Conservation (phyloP, 1,140 invertebrate genomes). For the Steinernema khuongi region DNA sequence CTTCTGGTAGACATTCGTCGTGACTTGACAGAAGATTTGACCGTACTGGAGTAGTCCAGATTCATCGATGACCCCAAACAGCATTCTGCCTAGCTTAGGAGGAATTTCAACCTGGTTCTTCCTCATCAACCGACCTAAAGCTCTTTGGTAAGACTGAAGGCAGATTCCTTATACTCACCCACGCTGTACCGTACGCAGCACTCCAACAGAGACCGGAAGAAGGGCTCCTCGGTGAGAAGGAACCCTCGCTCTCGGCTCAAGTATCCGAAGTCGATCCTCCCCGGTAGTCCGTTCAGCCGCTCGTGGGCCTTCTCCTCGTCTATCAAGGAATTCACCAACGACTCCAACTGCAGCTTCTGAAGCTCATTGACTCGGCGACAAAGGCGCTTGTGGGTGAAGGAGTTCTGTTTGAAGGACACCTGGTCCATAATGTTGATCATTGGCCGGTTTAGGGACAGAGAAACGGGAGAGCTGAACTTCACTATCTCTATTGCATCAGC, state of each 20-base stretch:
- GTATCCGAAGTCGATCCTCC: slow-evolving; percentile 39
- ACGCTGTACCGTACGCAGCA: slow-evolving; percentile 29
- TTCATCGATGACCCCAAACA: slow-evolving; percentile 54
- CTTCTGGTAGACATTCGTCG: slow-evolving; percentile 24
- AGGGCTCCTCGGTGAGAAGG: slow-evolving; percentile 45
- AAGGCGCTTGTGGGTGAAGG: slow-evolving; percentile 27
- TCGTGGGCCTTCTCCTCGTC: neutral
- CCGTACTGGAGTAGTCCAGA: slow-evolving; percentile 48
- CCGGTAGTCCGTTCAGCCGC: slow-evolving; percentile 21
- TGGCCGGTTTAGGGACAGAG: slow-evolving; percentile 34
- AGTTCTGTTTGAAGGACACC: slow-evolving; percentile 23
- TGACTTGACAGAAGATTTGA: slow-evolving; percentile 51
- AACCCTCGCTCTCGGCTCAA: slow-evolving; percentile 38
- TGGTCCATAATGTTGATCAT: slow-evolving; percentile 46
- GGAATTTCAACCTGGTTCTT: slow-evolving; percentile 54
- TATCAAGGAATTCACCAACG: neutral
- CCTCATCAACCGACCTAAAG: neutral
- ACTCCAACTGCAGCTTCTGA: slow-evolving; percentile 29
- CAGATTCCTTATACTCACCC: slow-evolving; percentile 24
- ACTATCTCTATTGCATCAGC: too few relatives aligned
- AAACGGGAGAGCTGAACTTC: slow-evolving; percentile 26
- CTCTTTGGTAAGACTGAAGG: neutral
- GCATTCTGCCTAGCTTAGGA: slow-evolving; percentile 40
- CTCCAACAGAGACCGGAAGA: slow-evolving; percentile 46
- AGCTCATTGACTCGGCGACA: slow-evolving; percentile 41